These are phyloP conservation scores for Copsychus sechellarum DNA, from an alignment of 2,113 vertebrate genomes.

Conservation along the genomic window DNA sequence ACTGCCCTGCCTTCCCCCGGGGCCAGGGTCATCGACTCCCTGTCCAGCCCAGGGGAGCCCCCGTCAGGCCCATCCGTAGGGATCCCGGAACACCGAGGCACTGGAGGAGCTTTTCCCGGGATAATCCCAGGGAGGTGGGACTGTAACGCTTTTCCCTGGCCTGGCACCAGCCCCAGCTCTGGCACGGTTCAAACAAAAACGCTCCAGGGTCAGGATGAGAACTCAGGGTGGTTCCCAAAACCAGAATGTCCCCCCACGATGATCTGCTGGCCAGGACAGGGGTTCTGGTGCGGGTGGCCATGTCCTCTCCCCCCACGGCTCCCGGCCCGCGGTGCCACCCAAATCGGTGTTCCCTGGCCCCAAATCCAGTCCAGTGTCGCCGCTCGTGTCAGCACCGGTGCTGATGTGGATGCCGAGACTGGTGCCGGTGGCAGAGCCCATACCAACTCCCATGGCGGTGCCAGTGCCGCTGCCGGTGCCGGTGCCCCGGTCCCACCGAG, in stretches of 20 bases:
- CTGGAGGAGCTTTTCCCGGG: background rate
- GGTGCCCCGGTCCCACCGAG: background rate
- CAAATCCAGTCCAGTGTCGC: fast-evolving
- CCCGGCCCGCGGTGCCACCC: background rate
- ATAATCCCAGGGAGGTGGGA: background rate
- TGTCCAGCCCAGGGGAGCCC: background rate
- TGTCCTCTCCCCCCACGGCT: fast-evolving
- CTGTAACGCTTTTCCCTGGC: fast-evolving
- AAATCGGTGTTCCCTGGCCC: background rate
- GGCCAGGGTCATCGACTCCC: fast-evolving
- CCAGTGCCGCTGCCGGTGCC: too few species aligned
- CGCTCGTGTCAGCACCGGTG: fast-evolving
- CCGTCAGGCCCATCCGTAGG: fast-evolving
- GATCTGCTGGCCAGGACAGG: fast-evolving
- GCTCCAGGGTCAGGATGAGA: background rate
- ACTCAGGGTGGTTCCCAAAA: fast-evolving
- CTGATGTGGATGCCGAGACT: background rate
- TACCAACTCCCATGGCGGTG: fast-evolving
- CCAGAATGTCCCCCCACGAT: fast-evolving
- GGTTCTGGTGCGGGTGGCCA: background rate
- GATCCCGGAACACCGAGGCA: background rate
- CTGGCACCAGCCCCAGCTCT: background rate
- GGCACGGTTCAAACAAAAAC: background rate
- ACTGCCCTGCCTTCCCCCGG: background rate
- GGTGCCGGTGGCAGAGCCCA: background rate